These are phyloP conservation scores for Carpatolechia fugitivella DNA, from an alignment of 2,888 invertebrate genomes.

Conservation along the genomic window DNA sequence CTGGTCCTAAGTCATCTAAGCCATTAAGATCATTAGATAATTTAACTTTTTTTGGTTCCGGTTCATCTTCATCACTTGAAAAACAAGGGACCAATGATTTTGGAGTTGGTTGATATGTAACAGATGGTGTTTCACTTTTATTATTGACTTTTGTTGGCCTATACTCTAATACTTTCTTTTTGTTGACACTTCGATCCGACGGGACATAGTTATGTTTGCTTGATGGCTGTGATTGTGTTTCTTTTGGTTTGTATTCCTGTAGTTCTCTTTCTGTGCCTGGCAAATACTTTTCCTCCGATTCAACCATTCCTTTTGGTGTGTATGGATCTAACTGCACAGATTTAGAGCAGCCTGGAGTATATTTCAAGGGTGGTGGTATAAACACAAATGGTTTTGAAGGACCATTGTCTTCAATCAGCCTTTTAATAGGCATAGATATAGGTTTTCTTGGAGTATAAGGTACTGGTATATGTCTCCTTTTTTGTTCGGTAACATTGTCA, in stretches of 20 bases:
- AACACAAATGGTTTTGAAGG: conserved; percentile 63
- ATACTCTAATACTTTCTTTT: conserved; percentile 68
- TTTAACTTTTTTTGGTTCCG: conserved; percentile 58
- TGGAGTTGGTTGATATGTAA: conserved; percentile 72
- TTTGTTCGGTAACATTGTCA: conserved; percentile 56
- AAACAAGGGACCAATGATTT: conserved; percentile 66
- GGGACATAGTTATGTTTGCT: conserved; percentile 64
- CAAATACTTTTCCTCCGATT: conserved; percentile 61
- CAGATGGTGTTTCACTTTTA: conserved; percentile 44
- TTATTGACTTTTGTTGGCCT: conserved; percentile 59
- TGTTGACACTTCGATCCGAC: conserved; percentile 59
- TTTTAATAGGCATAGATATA: conserved; percentile 52
- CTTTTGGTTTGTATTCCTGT: conserved; percentile 58
- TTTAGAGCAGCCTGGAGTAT: conserved; percentile 62
- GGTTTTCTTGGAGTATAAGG: conserved; percentile 75
- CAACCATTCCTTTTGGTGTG: conserved; percentile 58
- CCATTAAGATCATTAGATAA: conserved; percentile 61
- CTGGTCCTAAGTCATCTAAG: conserved; percentile 68
- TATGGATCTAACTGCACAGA: conserved; percentile 57
- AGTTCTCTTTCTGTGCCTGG: conserved; percentile 60
- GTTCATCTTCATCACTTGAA: conserved; percentile 75
- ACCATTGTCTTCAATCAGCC: conserved; percentile 57
- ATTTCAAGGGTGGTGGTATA: conserved; percentile 58
- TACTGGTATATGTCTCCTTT: conserved; percentile 70
- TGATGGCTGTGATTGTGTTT: conserved; percentile 40